Percentiles rank a stretch among this genome's conserved stretches.
Evolutionary conservation across 2,888 invertebrate species (phyloP).

Genomic region (Argynnis bischoffii): DNA sequence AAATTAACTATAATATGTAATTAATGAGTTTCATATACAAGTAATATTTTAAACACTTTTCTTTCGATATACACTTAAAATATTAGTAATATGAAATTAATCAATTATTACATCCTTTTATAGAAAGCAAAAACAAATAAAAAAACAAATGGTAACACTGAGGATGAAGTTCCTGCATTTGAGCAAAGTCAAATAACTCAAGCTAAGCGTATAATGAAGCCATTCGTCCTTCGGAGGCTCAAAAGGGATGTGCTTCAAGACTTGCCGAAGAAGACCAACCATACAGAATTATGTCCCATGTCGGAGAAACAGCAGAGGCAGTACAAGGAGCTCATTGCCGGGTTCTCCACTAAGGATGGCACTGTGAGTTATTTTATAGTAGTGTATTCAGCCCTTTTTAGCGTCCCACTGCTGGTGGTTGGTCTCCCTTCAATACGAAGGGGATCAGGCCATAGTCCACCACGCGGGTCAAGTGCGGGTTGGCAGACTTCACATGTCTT

Average conservation of each 20-base stretch:
- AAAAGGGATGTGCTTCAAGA: conserved; percentile 93
- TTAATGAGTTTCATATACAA: background rate
- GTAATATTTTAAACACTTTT: too few relatives aligned
- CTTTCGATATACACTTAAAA: background rate
- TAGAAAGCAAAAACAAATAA: conserved; percentile 82
- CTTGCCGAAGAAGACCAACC: conserved; percentile 91
- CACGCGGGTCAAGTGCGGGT: too few relatives aligned
- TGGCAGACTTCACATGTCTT: too few relatives aligned
- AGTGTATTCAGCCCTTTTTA: too few relatives aligned
- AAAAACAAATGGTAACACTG: conserved; percentile 64
- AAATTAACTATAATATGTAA: too few relatives aligned
- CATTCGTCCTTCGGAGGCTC: conserved; percentile 94
- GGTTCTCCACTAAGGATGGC: conserved; percentile 84
- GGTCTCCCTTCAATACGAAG: too few relatives aligned
- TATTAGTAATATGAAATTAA: background rate
- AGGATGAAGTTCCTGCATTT: conserved; percentile 88
- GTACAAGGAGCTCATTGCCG: conserved; percentile 88
- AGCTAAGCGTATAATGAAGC: conserved; percentile 97
- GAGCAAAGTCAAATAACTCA: conserved; percentile 95
- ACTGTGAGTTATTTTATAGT: conserved; percentile 60
- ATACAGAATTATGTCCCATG: conserved; percentile 85
- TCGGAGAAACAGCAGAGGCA: conserved; percentile 86
- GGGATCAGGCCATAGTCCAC: too few relatives aligned
- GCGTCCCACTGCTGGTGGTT: too few relatives aligned
- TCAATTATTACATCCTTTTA: background rate